These are phyloP conservation scores for Channa maculata DNA, from an alignment of 2,113 vertebrate species.

Conservation along the genomic window DNA sequence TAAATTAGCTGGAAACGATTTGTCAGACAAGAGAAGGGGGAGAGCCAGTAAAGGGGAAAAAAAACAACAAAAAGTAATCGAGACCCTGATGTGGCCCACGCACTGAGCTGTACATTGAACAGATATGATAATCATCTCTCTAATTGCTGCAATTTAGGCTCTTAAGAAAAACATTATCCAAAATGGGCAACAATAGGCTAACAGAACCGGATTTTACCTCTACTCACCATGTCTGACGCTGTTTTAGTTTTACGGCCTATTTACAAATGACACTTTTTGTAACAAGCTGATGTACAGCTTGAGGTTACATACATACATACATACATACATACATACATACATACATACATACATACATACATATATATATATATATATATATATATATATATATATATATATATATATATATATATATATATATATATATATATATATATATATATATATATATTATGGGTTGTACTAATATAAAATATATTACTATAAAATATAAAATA, in stretches of 20 bases:
- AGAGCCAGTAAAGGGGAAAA: constrained; percentile 43
- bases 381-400: too few species aligned
- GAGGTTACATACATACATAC: too few species aligned
- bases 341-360: too few species aligned
- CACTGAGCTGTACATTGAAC: constrained; percentile 61
- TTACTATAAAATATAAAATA: too few species aligned
- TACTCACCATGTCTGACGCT: constrained; percentile 27
- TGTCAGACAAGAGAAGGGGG: constrained; percentile 70
- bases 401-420: too few species aligned
- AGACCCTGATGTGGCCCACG: constrained; percentile 58
- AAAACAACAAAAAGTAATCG: constrained; percentile 65
- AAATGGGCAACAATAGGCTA: constrained; percentile 20
- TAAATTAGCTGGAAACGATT: constrained; percentile 83
- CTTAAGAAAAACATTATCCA: constrained; percentile 62
- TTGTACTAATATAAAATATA: not conserved
- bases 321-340: too few species aligned
- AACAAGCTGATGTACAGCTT: not conserved
- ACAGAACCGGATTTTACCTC: constrained; percentile 47
- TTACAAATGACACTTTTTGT: constrained; percentile 16
- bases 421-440: not conserved
- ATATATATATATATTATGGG: not conserved
- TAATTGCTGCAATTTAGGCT: constrained; percentile 63
- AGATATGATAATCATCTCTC: constrained; percentile 66
- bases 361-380: too few species aligned
- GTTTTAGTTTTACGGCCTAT: constrained; percentile 26